Percentiles rank a stretch among this genome's conserved stretches.
These are phyloP conservation scores for Blera fallax DNA, from an alignment of 2,888 invertebrate genomes.

Conservation along the genomic window DNA sequence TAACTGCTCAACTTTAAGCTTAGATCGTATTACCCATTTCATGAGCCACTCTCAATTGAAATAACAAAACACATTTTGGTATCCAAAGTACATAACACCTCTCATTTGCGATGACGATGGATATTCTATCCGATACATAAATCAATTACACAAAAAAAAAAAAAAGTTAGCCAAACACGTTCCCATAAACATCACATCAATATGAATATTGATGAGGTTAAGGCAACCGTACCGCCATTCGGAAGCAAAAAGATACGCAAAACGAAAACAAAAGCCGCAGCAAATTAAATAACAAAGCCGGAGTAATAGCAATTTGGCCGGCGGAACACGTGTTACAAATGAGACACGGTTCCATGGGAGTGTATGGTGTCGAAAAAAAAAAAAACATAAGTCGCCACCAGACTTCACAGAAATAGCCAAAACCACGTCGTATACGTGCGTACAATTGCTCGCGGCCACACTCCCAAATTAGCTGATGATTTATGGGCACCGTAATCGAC, in stretches of 20 bases:
- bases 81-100: background rate
- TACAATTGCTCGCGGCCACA: background rate
- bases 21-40: background rate
- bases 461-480: background rate
- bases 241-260: background rate
- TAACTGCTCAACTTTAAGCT: background rate
- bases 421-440: background rate
- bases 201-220: constrained; percentile 14
- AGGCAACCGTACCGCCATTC: background rate
- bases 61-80: background rate
- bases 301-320: background rate
- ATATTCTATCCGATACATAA: constrained; percentile 5
- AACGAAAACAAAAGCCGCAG: background rate
- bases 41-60: background rate
- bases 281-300: background rate
- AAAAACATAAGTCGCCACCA: background rate
- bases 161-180: background rate
- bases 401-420: background rate
- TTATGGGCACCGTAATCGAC: background rate
- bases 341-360: background rate
- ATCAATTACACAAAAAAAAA: constrained; percentile 15
- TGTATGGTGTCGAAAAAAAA: background rate
- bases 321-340: constrained; percentile 19
- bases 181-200: constrained; percentile 5
- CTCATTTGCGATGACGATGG: background rate